Evolutionary conservation across 2,113 vertebrate species (phyloP).

Genomic region (Hypomesus transpacificus): DNA sequence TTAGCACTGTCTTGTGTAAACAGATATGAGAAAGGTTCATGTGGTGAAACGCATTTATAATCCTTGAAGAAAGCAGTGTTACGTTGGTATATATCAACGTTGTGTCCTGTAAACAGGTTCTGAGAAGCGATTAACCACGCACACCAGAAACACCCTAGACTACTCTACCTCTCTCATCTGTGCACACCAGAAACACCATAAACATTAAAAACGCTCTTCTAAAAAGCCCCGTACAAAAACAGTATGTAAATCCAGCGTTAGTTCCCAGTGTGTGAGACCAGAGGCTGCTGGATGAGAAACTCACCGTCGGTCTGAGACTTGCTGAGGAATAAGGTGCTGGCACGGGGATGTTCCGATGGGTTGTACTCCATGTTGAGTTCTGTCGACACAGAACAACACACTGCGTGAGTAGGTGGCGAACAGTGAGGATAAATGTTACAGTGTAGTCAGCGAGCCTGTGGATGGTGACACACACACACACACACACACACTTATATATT

Average conservation of each 20-base stretch:
- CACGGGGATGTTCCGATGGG: conserved; percentile 86
- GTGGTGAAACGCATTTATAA: too few species aligned
- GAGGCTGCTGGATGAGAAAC: conserved; percentile 67
- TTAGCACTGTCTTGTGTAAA: too few species aligned
- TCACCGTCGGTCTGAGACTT: conserved; percentile 93
- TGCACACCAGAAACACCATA: background rate
- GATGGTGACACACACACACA: background rate
- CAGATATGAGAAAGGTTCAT: too few species aligned
- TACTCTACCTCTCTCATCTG: conserved; percentile 28
- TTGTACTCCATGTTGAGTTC: conserved; percentile 89
- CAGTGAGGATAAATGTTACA: background rate
- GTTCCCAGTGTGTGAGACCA: conserved; percentile 77
- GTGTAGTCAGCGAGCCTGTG: background rate
- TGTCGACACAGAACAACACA: conserved; percentile 46
- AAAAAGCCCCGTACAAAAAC: too few species aligned
- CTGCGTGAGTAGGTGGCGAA: background rate
- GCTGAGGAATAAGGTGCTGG: conserved; percentile 92
- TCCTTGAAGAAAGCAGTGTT: too few species aligned
- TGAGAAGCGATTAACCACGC: too few species aligned
- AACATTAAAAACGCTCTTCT: too few species aligned
- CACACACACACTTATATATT: too few species aligned
- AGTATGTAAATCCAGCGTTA: too few species aligned
- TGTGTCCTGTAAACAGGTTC: too few species aligned
- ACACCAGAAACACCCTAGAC: too few species aligned
- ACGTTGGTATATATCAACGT: too few species aligned